A percentile compares a stretch with the other conserved stretches of the same genome.
Evolutionary conservation across 2,888 invertebrate species (phyloP).

Genomic region (Drosophila borborema): DNA sequence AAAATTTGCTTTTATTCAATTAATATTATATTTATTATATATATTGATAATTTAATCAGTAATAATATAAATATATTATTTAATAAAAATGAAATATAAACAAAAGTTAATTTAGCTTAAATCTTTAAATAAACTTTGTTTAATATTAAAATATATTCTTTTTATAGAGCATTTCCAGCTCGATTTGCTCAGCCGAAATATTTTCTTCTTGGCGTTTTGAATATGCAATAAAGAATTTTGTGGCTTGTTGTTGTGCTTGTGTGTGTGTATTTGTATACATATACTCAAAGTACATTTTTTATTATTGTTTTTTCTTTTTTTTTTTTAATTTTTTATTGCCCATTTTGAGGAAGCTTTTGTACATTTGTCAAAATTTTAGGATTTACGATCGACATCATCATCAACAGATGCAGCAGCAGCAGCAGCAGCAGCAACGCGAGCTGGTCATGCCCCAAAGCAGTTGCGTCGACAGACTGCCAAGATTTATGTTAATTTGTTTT

Average conservation of each 20-base stretch:
- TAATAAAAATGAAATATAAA: no score
- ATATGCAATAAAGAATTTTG: conserved; percentile 55
- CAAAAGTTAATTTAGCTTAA: no score
- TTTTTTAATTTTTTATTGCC: conserved; percentile 78
- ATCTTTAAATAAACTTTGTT: no score
- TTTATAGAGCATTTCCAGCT: conserved; percentile 41
- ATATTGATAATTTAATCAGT: no score
- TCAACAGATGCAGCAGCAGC: conserved; percentile 55
- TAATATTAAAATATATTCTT: background rate
- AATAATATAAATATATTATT: no score
- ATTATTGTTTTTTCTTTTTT: conserved; percentile 30
- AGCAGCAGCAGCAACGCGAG: conserved; percentile 9
- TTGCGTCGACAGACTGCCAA: conserved; percentile 67
- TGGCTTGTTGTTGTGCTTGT: conserved; percentile 30
- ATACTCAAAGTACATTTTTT: conserved; percentile 43
- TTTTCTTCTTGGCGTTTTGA: conserved; percentile 24
- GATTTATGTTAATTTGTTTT: conserved; percentile 81
- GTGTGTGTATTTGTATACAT: conserved; percentile 6
- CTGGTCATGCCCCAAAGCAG: conserved; percentile 6
- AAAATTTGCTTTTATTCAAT: no score
- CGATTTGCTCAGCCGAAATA: background rate
- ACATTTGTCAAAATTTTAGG: conserved; percentile 77
- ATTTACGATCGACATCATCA: conserved; percentile 81
- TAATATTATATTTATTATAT: no score
- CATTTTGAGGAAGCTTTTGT: conserved; percentile 75